Evolutionary conservation across 2,888 invertebrate species (phyloP).

Genomic region (Coenonympha arcania): DNA sequence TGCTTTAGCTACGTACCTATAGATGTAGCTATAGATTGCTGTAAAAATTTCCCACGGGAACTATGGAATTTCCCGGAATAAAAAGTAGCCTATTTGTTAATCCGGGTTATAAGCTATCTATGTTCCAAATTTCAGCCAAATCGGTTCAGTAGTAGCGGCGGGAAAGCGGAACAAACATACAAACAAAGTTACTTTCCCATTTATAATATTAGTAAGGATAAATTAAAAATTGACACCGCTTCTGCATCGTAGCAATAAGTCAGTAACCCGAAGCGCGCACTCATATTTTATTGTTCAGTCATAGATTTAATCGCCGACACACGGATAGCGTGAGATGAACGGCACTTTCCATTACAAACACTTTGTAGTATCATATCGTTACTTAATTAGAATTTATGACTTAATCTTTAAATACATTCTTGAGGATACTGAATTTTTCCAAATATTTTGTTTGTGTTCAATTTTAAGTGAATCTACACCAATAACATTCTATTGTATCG

Average conservation of each 20-base stretch:
- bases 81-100: too few species aligned
- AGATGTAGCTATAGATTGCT: too few species aligned
- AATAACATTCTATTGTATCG: not conserved
- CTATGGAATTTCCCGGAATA: too few species aligned
- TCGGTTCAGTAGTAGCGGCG: too few species aligned
- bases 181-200: too few species aligned
- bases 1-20: too few species aligned
- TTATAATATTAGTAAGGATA: not conserved
- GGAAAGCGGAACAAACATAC: too few species aligned
- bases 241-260: constrained; percentile 1
- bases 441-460: not conserved
- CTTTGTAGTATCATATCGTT: constrained; percentile 19
- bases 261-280: constrained; percentile 6
- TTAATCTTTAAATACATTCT: constrained; percentile 12
- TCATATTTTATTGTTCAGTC: constrained; percentile 22
- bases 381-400: constrained; percentile 15
- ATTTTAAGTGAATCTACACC: not conserved
- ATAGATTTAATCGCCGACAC: constrained; percentile 20
- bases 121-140: too few species aligned
- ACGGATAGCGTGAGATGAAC: constrained; percentile 28
- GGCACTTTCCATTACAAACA: constrained; percentile 29
- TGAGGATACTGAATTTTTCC: not conserved
- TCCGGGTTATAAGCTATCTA: too few species aligned
- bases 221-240: not conserved
- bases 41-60: too few species aligned